phyloP scores from a whole-genome alignment of 1,140 invertebrate genomes.

The Drosophila kanapiae region DNA sequence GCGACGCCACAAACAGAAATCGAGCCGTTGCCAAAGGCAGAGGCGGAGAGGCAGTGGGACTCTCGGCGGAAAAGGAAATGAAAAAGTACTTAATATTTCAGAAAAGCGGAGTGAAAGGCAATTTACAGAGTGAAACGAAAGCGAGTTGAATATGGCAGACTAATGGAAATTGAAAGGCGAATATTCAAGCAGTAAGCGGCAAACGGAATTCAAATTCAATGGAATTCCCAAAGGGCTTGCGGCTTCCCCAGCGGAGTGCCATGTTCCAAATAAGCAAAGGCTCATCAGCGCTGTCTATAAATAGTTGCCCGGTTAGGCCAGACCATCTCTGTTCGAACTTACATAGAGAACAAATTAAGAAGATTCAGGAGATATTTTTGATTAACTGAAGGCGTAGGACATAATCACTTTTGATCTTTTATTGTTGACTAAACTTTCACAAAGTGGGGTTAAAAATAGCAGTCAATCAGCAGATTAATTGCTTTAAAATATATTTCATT shows the following conservation, averaged over 20 bases:
- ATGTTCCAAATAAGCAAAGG: conserved; percentile 13
- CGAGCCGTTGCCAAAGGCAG: conserved; percentile 9
- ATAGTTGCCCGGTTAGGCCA: conserved; percentile 27
- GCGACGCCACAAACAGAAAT: conserved; percentile 43
- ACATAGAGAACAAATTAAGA: not conserved
- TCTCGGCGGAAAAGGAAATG: conserved; percentile 51
- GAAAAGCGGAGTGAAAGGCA: conserved; percentile 52
- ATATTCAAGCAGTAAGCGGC: conserved; percentile 17
- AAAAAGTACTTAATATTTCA: conserved; percentile 62
- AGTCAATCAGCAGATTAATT: too few species aligned
- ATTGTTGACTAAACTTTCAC: too few species aligned
- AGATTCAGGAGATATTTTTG: too few species aligned
- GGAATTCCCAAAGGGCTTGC: conserved; percentile 26
- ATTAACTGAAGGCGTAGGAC: not conserved
- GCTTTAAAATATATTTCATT: too few species aligned
- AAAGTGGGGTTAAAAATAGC: too few species aligned
- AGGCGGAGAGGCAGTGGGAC: not conserved
- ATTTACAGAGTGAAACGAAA: conserved; percentile 48
- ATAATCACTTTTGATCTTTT: too few species aligned
- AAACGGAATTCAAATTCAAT: conserved; percentile 47
- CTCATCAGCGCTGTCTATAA: conserved; percentile 31
- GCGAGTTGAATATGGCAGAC: conserved; percentile 47
- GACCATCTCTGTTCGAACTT: not conserved
- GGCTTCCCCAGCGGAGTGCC: conserved; percentile 16
- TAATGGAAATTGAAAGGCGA: conserved; percentile 53